Base-by-base conservation (phyloP, 2,113 vertebrate species). In the Psittacara wagleri region DNA sequence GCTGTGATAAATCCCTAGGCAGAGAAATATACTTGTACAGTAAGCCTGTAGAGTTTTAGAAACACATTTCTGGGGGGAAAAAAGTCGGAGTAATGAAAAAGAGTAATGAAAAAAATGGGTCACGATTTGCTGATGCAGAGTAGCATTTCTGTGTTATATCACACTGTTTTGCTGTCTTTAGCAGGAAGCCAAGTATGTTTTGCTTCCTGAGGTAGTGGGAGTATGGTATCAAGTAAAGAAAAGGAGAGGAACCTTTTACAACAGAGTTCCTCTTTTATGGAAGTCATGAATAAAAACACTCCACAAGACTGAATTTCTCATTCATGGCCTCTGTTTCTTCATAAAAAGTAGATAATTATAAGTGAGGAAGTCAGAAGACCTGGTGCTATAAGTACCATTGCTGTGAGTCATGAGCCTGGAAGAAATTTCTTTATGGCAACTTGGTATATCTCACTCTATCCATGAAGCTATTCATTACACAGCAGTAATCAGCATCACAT, bases 281-380 rank as follows among this genome's bases (percentile, higher is more conserved):
- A 83, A 17, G 1, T 86, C 20, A 35, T 77, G 37, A 88, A 72
- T 68, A 83, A 74, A 92, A 93, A 41, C 52, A 68, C 48, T 70
- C 49, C 46, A 70, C 37, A 59, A 76, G 35, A 88, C 35, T 80
- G 20, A 67, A 83, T 90, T 92, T 94, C 79, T 96, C 81, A 94
- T 92, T 94, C 70, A 66, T 79, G 87, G 74, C 78, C 84, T 94
- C 91, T 96, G 57, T 96, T 93, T 66, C 49, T 80, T 90, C 83
- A 88, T 93, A 73, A 94, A 96, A 95, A 92, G 57, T 92, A 62
- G 76, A 78, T 96, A 94, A 94, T 78, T 94, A 9, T 94, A 93
- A 96, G 73, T 78, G 90, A 90, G 83, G 86, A 93, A 93, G 85
- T 90, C 64, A 92, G 90, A 94, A 93, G 85, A 75, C 83, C 85